Base-by-base conservation (phyloP, 2,888 invertebrate species). In the Cremastinae sp. region DNA sequence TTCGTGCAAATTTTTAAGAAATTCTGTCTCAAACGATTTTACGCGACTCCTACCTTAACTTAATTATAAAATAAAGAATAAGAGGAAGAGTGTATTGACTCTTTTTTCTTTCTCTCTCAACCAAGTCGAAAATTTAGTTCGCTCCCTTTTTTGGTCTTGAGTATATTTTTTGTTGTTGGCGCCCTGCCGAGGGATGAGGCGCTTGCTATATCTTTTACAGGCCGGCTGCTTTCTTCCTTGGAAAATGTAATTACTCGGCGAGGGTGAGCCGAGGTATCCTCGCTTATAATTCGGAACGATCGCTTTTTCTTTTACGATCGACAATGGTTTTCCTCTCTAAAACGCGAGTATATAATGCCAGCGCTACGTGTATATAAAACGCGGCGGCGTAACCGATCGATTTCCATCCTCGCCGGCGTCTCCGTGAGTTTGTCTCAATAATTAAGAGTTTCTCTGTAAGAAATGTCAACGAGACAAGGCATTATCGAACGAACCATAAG, bases 241-340 rank as follows among this genome's bases (percentile, higher is more conserved):
- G 45, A 64, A 28, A 69, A 74, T 74, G 62, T 74, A 69, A 74
- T 74, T 74, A 74, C 68, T 64, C 56, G 51, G 18, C 38, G 18
- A 28, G 47, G 62, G 12, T 12, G 59, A 9, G 34, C 14, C 34
- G 1, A 34, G 43, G 68, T n/a, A 61, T 75, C 43, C 64, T 53
- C 14, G 10, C 12, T 47, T 54, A 56, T 45, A 54, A 68, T 68
- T 38, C 74, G 56, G 61, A 47, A n/a, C 12, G 51, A 54, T 65
- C 45, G 59, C 45, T 69, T 64, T 53, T 59, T 58, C 47, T 54
- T 73, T 66, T 72, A 72, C 64, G 71, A 73, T 22, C 73, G 51
- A 45, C 36, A 66, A 66, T 51, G 66, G 34, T 5, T 53, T 28
- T 47, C 22, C 18, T 53, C 36, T 43, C 9, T 41, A 47, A 28